A percentile compares a stretch with the other conserved stretches of the same genome.
These are phyloP conservation scores for Sialia sialis DNA, from an alignment of 2,113 vertebrate genomes.

Conservation along the genomic window DNA sequence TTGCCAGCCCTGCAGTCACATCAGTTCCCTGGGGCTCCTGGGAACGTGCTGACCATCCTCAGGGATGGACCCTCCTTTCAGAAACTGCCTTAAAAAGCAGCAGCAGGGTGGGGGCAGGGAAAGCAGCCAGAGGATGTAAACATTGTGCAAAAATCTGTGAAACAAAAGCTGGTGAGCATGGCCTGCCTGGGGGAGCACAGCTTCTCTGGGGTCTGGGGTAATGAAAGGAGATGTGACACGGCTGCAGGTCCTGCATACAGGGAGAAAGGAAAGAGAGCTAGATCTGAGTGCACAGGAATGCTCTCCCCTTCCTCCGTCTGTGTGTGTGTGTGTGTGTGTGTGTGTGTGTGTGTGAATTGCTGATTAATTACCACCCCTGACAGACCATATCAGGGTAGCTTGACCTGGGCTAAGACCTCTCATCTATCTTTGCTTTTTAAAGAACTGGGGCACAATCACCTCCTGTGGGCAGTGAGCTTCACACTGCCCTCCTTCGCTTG, in stretches of 20 bases:
- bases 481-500: neutral
- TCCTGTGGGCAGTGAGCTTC: neutral
- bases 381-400: neutral
- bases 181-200: accelerated
- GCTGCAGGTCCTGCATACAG: neutral
- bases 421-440: neutral
- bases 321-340: neutral
- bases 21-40: neutral
- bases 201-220: neutral
- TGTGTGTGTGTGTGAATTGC: neutral
- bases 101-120: neutral
- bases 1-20: neutral
- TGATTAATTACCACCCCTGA: neutral
- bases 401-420: neutral
- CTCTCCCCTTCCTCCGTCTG: neutral
- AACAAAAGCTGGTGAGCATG: neutral
- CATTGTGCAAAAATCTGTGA: neutral
- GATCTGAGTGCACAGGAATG: neutral
- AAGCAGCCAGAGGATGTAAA: neutral
- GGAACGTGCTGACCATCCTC: neutral
- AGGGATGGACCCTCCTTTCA: neutral
- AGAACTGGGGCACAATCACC: neutral
- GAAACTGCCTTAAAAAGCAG: neutral
- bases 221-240: neutral
- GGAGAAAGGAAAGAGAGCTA: neutral